Conservation (phyloP, 1,140 invertebrate genomes). For the Drosophila obscura region DNA sequence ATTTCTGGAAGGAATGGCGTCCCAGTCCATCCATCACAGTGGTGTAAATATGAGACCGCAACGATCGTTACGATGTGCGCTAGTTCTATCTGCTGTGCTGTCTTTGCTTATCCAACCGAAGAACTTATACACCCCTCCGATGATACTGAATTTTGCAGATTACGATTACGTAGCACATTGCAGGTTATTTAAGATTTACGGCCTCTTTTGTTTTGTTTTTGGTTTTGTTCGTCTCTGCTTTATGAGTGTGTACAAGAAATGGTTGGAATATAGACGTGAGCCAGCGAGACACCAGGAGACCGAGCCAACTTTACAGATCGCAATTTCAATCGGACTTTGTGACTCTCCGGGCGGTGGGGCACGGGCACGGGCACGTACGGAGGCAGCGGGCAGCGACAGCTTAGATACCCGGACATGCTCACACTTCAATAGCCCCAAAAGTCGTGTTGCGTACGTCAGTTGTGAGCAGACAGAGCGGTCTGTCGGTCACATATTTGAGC, state of each 20-base stretch:
- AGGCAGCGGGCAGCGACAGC: background rate
- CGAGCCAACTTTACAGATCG: conserved; percentile 42
- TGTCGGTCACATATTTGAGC: background rate
- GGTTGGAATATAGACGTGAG: too few species aligned
- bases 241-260: conserved; percentile 1
- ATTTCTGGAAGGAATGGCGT: too few species aligned
- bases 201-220: conserved; percentile 8
- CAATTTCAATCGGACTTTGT: conserved; percentile 52
- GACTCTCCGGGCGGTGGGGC: conserved; percentile 14
- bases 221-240: background rate
- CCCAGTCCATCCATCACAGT: too few species aligned
- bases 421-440: conserved; percentile 23
- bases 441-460: conserved; percentile 29
- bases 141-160: conserved; percentile 40
- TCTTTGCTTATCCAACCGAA: background rate
- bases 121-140: conserved; percentile 12
- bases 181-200: conserved; percentile 44
- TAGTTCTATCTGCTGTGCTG: conserved; percentile 8
- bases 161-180: conserved; percentile 21
- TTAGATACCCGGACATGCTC: conserved; percentile 18
- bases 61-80: too few species aligned
- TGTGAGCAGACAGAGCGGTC: conserved; percentile 33
- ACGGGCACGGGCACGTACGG: conserved; percentile 25
- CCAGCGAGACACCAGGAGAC: too few species aligned
- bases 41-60: too few species aligned